Percentiles rank a stretch among this genome's conserved stretches.
These are phyloP conservation scores for Magallana angulata DNA, from an alignment of 1,140 invertebrate genomes.

Conservation along the genomic window DNA sequence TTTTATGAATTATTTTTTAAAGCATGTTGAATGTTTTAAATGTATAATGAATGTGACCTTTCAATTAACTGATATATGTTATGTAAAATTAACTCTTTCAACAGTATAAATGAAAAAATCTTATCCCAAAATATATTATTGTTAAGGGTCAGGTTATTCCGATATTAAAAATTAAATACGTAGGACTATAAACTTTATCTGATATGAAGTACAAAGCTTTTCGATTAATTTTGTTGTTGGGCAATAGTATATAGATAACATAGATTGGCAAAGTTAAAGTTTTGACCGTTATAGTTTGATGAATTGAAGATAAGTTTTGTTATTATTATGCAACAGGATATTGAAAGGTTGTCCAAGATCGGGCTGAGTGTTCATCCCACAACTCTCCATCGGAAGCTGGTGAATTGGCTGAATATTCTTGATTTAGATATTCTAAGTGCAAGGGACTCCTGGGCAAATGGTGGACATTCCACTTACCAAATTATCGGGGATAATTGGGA, in stretches of 20 bases:
- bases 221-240: not conserved
- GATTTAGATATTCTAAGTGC: not conserved
- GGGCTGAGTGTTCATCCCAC: constrained; percentile 40
- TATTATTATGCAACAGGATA: constrained; percentile 18
- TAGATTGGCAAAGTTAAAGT: too few relatives aligned
- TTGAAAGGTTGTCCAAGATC: constrained; percentile 27
- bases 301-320: not conserved
- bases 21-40: not conserved
- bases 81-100: too few relatives aligned
- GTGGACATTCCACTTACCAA: constrained; percentile 23
- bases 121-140: too few relatives aligned
- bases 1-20: not conserved
- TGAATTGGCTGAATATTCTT: constrained; percentile 10
- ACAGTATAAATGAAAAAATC: too few relatives aligned
- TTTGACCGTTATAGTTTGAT: not conserved
- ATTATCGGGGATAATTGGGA: constrained; percentile 41
- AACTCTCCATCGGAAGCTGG: constrained; percentile 3
- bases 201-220: not conserved
- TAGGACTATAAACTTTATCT: not conserved
- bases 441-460: constrained; percentile 21
- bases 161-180: not conserved
- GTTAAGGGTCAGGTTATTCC: too few relatives aligned
- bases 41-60: constrained; percentile 1
- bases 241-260: too few relatives aligned
- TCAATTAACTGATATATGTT: not conserved